Percentiles rank a stretch among this genome's conserved stretches.
phyloP scores from a whole-genome alignment of 2,888 invertebrate species.

The Xylota sylvarum region DNA sequence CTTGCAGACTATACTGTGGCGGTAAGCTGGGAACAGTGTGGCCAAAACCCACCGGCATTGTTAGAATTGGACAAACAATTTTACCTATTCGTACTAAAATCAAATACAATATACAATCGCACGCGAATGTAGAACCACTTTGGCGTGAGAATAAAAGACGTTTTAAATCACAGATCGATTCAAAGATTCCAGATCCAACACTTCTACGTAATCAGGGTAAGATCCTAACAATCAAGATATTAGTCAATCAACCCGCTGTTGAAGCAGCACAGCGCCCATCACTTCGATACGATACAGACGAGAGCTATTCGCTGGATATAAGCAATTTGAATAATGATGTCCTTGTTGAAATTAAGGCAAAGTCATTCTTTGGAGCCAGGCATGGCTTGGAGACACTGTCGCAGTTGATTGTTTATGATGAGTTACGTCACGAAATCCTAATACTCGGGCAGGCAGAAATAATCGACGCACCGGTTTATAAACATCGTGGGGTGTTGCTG shows the following conservation, averaged over 20 bases:
- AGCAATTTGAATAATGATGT: conserved; percentile 82
- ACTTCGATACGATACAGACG: conserved; percentile 85
- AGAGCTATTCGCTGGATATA: conserved; percentile 84
- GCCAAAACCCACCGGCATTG: conserved; percentile 83
- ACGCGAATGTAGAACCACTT: conserved; percentile 65
- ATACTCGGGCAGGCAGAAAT: conserved; percentile 87
- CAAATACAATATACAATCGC: conserved; percentile 78
- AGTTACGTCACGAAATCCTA: conserved; percentile 81
- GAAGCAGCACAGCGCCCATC: conserved; percentile 31
- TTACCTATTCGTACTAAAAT: conserved; percentile 82
- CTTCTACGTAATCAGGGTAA: conserved; percentile 81
- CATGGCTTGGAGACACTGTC: conserved; percentile 86
- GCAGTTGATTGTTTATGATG: conserved; percentile 78
- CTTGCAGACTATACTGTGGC: conserved; percentile 84
- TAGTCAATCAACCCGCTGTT: conserved; percentile 77
- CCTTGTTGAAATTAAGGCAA: conserved; percentile 85
- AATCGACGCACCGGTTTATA: conserved; percentile 91
- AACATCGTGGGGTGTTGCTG: conserved; percentile 92
- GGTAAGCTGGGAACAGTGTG: conserved; percentile 83
- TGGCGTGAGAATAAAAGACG: conserved; percentile 81
- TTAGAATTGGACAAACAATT: conserved; percentile 81
- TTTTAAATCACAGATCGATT: conserved; percentile 79
- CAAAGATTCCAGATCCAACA: conserved; percentile 76
- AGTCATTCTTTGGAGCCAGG: conserved; percentile 87
- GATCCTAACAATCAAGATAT: conserved; percentile 81